phyloP scores from a whole-genome alignment of 2,797 vertebrate genomes.

The Tenualosa ilisha region DNA sequence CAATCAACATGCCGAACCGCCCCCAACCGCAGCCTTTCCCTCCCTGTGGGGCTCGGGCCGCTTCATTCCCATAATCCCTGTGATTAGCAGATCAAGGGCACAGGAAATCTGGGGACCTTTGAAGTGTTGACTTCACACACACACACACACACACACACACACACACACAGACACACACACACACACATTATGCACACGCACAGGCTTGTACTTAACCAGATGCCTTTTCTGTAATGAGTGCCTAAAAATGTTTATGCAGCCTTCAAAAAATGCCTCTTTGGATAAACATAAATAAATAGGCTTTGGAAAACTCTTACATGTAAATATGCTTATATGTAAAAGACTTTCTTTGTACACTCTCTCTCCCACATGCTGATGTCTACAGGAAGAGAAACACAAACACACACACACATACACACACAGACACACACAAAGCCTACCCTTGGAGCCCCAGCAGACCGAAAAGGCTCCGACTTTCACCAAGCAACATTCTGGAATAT shows the following conservation, averaged over 20 bases:
- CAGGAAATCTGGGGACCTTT: constrained; percentile 45
- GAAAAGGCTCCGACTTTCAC: constrained; percentile 7
- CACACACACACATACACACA: constrained; percentile 32
- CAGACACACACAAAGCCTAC: constrained; percentile 25
- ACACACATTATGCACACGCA: neutral
- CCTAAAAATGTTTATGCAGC: no score
- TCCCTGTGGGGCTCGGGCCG: neutral
- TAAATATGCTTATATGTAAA: no score
- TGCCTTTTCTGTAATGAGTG: no score
- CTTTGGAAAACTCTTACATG: no score
- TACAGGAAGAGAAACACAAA: neutral
- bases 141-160: neutral
- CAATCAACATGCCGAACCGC: constrained; percentile 4
- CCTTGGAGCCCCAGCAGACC: neutral
- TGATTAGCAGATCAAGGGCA: constrained; percentile 36
- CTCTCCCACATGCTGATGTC: neutral
- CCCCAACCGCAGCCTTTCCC: neutral
- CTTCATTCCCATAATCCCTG: constrained; percentile 21
- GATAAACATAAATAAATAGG: no score
- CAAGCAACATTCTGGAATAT: constrained; percentile 1
- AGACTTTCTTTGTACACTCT: neutral
- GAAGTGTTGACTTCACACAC: neutral
- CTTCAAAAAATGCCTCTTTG: no score
- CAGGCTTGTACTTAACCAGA: no score
- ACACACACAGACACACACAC: neutral